Conservation (phyloP, 2,113 vertebrate species). For the Astur gentilis region DNA sequence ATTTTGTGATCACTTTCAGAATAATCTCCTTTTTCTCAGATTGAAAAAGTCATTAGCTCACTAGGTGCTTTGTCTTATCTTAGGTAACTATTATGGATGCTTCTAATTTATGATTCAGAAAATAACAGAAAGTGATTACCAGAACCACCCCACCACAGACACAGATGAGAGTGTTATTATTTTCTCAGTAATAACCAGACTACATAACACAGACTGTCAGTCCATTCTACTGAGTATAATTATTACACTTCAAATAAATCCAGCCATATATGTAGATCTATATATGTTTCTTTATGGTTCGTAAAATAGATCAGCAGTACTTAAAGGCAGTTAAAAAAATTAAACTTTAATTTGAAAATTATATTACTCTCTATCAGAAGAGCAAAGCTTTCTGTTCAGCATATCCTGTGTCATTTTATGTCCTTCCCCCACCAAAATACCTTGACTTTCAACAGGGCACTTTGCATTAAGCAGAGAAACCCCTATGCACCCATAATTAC, state of each 20-base stretch:
- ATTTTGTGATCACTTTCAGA: not conserved
- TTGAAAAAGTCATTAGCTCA: not conserved
- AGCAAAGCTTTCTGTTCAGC: not conserved
- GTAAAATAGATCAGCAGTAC: not conserved
- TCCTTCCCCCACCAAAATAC: slow-evolving; percentile 7
- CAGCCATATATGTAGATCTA: not conserved
- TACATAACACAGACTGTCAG: not conserved
- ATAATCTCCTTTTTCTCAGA: not conserved
- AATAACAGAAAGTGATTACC: not conserved
- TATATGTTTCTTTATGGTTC: not conserved
- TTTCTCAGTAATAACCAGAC: not conserved
- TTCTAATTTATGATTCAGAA: not conserved
- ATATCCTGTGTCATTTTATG: not conserved
- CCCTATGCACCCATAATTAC: slow-evolving; percentile 14
- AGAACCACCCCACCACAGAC: not conserved
- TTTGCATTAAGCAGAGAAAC: slow-evolving; percentile 45
- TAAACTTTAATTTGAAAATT: not conserved
- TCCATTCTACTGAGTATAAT: not conserved
- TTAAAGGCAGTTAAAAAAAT: not conserved
- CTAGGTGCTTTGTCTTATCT: not conserved
- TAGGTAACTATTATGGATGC: not conserved
- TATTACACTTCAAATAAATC: not conserved
- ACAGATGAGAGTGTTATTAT: not conserved
- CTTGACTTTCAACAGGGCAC: slow-evolving; percentile 29
- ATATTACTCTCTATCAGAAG: not conserved